phyloP scores from a whole-genome alignment of 2,888 invertebrate genomes.

The Hypolimnas misippus region DNA sequence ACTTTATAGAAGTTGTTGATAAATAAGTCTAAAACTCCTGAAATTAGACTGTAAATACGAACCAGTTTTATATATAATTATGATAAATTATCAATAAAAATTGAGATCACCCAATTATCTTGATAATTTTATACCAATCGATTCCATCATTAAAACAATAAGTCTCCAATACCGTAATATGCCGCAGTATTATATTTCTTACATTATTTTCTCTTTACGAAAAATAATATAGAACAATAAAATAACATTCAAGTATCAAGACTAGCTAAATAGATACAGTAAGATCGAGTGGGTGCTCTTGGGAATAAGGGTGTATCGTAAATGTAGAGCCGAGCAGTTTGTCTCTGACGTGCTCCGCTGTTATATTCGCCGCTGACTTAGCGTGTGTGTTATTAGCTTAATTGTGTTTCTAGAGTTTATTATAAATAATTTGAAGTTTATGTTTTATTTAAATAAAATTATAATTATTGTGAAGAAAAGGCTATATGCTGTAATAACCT shows the following conservation, averaged over 20 bases:
- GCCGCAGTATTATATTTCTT: too few relatives aligned
- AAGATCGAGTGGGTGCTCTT: constrained; percentile 57
- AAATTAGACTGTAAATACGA: too few relatives aligned
- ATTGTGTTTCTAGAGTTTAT: constrained; percentile 5
- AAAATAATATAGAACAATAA: neutral
- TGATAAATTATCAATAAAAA: too few relatives aligned
- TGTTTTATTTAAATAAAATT: neutral
- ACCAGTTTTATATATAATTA: too few relatives aligned
- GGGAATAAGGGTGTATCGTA: constrained; percentile 63
- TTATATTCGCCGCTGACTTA: constrained; percentile 37
- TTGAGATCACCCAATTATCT: too few relatives aligned
- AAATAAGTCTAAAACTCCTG: too few relatives aligned
- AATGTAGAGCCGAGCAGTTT: constrained; percentile 65
- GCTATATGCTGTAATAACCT: too few relatives aligned
- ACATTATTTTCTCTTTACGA: neutral
- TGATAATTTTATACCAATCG: too few relatives aligned
- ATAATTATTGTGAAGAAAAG: too few relatives aligned
- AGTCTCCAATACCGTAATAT: too few relatives aligned
- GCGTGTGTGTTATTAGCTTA: constrained; percentile 25
- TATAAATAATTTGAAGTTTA: neutral
- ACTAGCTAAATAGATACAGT: constrained; percentile 53
- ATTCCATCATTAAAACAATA: too few relatives aligned
- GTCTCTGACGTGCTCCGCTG: constrained; percentile 56
- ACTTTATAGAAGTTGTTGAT: too few relatives aligned
- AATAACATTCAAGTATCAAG: constrained; percentile 55